Conservation (phyloP, 2,888 invertebrate genomes). For the Baronia brevicornis region DNA sequence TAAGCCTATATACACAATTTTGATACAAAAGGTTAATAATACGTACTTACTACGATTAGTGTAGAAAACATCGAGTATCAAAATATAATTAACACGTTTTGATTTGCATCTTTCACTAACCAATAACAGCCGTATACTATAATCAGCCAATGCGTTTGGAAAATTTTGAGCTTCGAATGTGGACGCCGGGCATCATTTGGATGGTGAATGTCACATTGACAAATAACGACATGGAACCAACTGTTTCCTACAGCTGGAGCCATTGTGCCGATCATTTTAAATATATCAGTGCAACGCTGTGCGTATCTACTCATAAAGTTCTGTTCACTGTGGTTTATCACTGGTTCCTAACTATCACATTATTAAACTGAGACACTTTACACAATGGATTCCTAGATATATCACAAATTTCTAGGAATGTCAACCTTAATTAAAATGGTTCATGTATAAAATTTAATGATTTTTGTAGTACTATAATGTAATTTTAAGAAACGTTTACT, state of each 20-base stretch:
- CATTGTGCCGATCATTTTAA: slow-evolving; percentile 14
- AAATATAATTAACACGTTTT: slow-evolving; percentile 71
- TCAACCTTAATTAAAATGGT: too few relatives aligned
- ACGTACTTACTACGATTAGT: slow-evolving; percentile 52
- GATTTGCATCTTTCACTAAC: slow-evolving; percentile 72
- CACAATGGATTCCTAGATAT: slow-evolving; percentile 6
- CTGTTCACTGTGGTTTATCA: slow-evolving; percentile 12
- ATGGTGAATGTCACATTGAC: slow-evolving; percentile 40
- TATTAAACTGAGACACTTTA: too few relatives aligned
- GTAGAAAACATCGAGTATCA: slow-evolving; percentile 75
- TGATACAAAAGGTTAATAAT: slow-evolving; percentile 54
- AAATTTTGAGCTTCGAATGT: slow-evolving; percentile 53
- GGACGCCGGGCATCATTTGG: slow-evolving; percentile 47
- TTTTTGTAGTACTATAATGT: not conserved
- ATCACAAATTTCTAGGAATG: slow-evolving; percentile 10
- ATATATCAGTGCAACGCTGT: slow-evolving; percentile 17
- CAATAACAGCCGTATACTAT: slow-evolving; percentile 74
- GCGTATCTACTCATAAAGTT: slow-evolving; percentile 16
- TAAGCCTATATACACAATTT: slow-evolving; percentile 45
- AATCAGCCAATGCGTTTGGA: slow-evolving; percentile 68
- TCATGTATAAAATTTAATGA: slow-evolving; percentile 1
- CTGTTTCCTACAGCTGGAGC: slow-evolving; percentile 8
- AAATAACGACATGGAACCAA: slow-evolving; percentile 14
- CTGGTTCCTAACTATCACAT: slow-evolving; percentile 19
- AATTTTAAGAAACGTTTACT: slow-evolving; percentile 4